These are phyloP conservation scores for Ariolimax columbianus DNA, from an alignment of 2,888 invertebrate species.

Conservation along the genomic window DNA sequence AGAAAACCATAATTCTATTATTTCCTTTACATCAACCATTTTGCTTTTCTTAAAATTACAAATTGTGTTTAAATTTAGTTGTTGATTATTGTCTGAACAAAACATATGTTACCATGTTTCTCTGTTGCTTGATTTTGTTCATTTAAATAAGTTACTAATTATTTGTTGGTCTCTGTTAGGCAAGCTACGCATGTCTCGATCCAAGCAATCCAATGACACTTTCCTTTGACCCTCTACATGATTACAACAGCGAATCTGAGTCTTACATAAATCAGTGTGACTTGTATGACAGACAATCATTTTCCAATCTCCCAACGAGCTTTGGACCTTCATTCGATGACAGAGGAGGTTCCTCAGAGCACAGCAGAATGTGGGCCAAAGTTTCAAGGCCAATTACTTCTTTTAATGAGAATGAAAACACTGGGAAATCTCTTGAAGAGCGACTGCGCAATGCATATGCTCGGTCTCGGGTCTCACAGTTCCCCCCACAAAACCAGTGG, in stretches of 20 bases:
- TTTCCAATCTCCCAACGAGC: constrained; percentile 1
- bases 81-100: too few species aligned
- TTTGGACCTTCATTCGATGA: constrained; percentile 17
- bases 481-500: constrained; percentile 30
- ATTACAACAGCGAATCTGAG: constrained; percentile 12
- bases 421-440: constrained; percentile 28
- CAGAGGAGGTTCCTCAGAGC: constrained; percentile 12
- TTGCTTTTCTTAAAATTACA: too few species aligned
- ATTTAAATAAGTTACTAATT: background rate
- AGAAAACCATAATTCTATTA: too few species aligned
- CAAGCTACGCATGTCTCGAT: constrained; percentile 50
- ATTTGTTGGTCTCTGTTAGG: constrained; percentile 19
- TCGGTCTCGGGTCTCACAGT: constrained; percentile 6
- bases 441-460: constrained; percentile 41
- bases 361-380: constrained; percentile 22
- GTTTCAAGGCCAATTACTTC: constrained; percentile 1
- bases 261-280: constrained; percentile 17
- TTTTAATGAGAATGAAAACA: background rate
- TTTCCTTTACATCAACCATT: too few species aligned
- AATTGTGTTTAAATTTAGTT: too few species aligned
- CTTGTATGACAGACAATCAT: constrained; percentile 28
- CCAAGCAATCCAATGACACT: constrained; percentile 46
- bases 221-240: constrained; percentile 40
- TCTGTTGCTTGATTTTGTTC: background rate
- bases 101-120: background rate